phyloP scores from a whole-genome alignment of 2,797 vertebrate species.

The Cryptoprocta ferox region DNA sequence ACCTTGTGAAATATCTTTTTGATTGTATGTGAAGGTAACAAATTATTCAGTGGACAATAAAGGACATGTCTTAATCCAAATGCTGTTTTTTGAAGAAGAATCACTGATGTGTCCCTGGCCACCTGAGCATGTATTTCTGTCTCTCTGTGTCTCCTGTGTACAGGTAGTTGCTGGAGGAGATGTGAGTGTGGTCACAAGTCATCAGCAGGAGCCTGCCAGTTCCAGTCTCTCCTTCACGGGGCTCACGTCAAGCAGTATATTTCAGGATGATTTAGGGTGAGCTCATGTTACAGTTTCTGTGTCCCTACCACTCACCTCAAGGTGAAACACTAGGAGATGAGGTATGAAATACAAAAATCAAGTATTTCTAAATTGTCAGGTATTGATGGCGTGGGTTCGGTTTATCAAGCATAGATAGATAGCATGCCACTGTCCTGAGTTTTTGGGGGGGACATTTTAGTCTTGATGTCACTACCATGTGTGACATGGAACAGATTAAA shows the following conservation, averaged over 20 bases:
- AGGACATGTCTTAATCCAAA: not conserved
- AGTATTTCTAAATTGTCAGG: not conserved
- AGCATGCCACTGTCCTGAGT: not conserved
- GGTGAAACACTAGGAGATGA: not conserved
- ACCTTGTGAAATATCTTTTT: conserved; percentile 36
- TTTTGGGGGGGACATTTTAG: not conserved
- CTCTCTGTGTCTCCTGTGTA: not conserved
- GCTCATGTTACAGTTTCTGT: conserved; percentile 13
- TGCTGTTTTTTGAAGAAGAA: conserved; percentile 1
- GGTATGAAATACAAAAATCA: not conserved
- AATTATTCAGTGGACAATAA: conserved; percentile 7
- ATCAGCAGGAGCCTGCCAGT: conserved; percentile 88
- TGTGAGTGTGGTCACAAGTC: conserved; percentile 92
- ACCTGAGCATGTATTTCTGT: conserved; percentile 2
- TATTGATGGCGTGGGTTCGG: not conserved
- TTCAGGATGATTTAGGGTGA: conserved; percentile 97
- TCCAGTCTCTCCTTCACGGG: conserved; percentile 84
- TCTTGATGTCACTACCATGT: not conserved
- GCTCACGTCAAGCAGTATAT: conserved; percentile 92
- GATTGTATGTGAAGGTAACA: conserved; percentile 25
- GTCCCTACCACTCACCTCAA: not conserved
- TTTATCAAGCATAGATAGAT: not conserved
- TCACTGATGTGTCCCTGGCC: not conserved
- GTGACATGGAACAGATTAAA: not conserved
- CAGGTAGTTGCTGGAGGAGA: conserved; percentile 96